phyloP scores from a whole-genome alignment of 2,888 invertebrate species.

The Acrobasis consociella region DNA sequence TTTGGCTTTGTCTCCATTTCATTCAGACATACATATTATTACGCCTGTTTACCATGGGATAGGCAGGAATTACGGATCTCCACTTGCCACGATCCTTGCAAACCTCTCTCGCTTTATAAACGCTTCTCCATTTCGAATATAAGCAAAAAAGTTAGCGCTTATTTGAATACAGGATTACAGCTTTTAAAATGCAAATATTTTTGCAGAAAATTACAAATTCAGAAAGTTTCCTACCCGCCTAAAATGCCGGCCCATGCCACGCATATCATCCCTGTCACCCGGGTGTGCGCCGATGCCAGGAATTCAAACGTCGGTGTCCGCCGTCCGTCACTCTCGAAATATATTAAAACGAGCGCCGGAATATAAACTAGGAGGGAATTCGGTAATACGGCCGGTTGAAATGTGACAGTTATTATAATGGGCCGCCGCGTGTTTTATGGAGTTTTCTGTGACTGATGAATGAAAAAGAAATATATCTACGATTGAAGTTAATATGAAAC shows the following conservation, averaged over 20 bases:
- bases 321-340: slow-evolving; percentile 10
- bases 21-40: too few relatives aligned
- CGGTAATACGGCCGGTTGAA: neutral
- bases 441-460: neutral
- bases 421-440: neutral
- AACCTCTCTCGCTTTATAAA: too few relatives aligned
- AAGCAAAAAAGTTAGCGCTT: too few relatives aligned
- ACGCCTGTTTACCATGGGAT: too few relatives aligned
- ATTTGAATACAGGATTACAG: too few relatives aligned
- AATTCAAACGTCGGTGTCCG: slow-evolving; percentile 12
- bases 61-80: too few relatives aligned
- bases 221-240: neutral
- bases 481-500: too few relatives aligned
- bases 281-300: slow-evolving; percentile 17
- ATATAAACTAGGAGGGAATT: slow-evolving; percentile 17
- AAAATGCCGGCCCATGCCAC: neutral
- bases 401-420: slow-evolving; percentile 14
- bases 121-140: too few relatives aligned
- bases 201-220: neutral
- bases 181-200: neutral
- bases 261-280: slow-evolving; percentile 1
- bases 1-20: too few relatives aligned
- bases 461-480: too few relatives aligned
- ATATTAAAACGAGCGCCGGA: slow-evolving; percentile 19
- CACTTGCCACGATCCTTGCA: too few relatives aligned